Percentiles rank a stretch among this genome's conserved stretches.
phyloP scores from a whole-genome alignment of 2,113 vertebrate genomes.

The Ivindomyrus marchei region DNA sequence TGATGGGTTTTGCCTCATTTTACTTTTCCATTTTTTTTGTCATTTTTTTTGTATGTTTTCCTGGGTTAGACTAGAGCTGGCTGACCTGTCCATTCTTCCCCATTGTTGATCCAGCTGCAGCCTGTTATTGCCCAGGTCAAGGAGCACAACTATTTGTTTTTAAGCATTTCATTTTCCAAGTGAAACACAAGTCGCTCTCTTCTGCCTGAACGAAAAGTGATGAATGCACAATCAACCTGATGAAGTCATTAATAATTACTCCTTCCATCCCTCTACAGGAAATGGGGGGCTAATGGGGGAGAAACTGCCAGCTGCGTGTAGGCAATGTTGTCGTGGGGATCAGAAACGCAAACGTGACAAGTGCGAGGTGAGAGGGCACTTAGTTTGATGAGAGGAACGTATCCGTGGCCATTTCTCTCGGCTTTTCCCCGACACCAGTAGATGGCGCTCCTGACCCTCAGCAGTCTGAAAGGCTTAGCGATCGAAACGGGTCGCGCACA shows the following conservation, averaged over 20 bases:
- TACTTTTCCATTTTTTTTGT: not conserved
- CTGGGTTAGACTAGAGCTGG: not conserved
- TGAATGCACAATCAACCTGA: slow-evolving; percentile 73
- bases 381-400: slow-evolving; percentile 32
- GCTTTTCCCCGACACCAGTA: slow-evolving; percentile 45
- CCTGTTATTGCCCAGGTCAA: slow-evolving; percentile 53
- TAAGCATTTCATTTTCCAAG: slow-evolving; percentile 76
- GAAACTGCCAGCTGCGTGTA: slow-evolving; percentile 34
- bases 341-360: slow-evolving; percentile 48
- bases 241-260: slow-evolving; percentile 59
- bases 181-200: slow-evolving; percentile 59
- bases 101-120: slow-evolving; percentile 68
- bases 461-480: slow-evolving; percentile 22
- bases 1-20: not conserved
- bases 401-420: not conserved
- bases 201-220: slow-evolving; percentile 54
- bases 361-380: not conserved
- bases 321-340: slow-evolving; percentile 22
- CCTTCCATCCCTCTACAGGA: slow-evolving; percentile 57
- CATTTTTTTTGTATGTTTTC: not conserved
- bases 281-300: slow-evolving; percentile 51
- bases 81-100: slow-evolving; percentile 44
- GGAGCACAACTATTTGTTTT: slow-evolving; percentile 59
- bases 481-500: slow-evolving; percentile 29
- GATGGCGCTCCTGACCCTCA: slow-evolving; percentile 64